Base-by-base conservation (phyloP, 2,888 invertebrate genomes). In the Caenorhabditis sp. region DNA sequence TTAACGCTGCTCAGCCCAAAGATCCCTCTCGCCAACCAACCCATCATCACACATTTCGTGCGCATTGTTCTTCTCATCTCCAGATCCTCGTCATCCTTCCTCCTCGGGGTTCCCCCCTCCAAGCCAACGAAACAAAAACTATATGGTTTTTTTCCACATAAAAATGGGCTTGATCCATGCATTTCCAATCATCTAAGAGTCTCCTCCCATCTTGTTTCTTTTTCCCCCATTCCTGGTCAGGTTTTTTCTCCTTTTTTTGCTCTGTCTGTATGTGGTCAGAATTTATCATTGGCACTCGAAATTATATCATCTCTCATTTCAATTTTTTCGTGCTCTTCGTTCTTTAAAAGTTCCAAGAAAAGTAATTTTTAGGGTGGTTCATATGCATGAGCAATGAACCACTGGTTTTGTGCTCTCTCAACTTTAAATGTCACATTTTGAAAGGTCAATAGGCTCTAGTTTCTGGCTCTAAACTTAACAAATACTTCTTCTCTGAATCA, bases 91-190 rank as follows among this genome's bases (percentile, higher is more conserved):
- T 73, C 63, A 61, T 38, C 7, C 26, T 24, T 44, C 5, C 16
- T 7, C 22, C n/a, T 4, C 26, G 24, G 24, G 24, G 24, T 54
- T 14, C 54, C 26, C 54, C 4, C 16, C 10, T 54, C 26, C 7
- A 14, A 63, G 44, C 44, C 56, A 75, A 31, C 24, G 66, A 56
- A 47, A 61, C 73, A 73, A 63, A 73, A 66, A 75, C 74, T 66
- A 75, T 75, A 75, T 58, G 74, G 74, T 75, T 47, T 73, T 24
- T 26, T 73, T 66, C 58, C 75, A 76, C 68, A 76, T 76, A 66
- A 68, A 76, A 68, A 44, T 47, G 54, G 35, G 66, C 47, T 58
- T 49, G 66, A 76, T 66, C 38, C 75, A 76, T 76, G 75, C 75
- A 76, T 76, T 76, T 76, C 49, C 49, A 68, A 76, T 51, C 64